phyloP scores from a whole-genome alignment of 2,888 invertebrate genomes.

The Apamea monoglypha region DNA sequence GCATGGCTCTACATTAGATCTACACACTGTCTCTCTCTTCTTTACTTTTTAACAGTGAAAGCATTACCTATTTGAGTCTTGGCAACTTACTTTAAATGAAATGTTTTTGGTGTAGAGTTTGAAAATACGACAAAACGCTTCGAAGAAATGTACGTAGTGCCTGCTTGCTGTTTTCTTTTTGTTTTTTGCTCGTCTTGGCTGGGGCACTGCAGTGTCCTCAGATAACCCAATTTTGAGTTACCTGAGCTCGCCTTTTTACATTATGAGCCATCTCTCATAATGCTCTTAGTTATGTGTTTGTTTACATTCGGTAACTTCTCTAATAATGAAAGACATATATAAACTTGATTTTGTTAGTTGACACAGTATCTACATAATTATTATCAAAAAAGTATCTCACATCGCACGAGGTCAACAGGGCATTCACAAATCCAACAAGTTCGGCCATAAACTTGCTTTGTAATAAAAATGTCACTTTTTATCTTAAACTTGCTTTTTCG shows the following conservation, averaged over 20 bases:
- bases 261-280: not conserved
- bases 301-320: not conserved
- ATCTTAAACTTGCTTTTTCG: slow-evolving; percentile 31
- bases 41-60: not conserved
- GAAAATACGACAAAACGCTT: not conserved
- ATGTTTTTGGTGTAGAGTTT: not conserved
- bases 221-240: too few species aligned
- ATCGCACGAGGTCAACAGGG: slow-evolving; percentile 36
- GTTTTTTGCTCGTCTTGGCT: not conserved
- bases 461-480: slow-evolving; percentile 30
- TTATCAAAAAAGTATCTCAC: not conserved
- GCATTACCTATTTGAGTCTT: not conserved
- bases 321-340: not conserved
- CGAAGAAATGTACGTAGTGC: not conserved
- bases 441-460: slow-evolving; percentile 14
- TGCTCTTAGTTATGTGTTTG: too few species aligned
- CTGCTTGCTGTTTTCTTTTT: not conserved
- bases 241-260: not conserved
- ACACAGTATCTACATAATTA: not conserved
- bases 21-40: too few species aligned
- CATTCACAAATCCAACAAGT: slow-evolving; percentile 35
- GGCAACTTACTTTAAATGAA: not conserved
- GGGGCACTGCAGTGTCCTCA: not conserved
- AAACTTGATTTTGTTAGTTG: not conserved
- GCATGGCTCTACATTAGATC: too few species aligned